These are phyloP conservation scores for Coregonus clupeaformis DNA, from an alignment of 2,113 vertebrate species.

Conservation along the genomic window DNA sequence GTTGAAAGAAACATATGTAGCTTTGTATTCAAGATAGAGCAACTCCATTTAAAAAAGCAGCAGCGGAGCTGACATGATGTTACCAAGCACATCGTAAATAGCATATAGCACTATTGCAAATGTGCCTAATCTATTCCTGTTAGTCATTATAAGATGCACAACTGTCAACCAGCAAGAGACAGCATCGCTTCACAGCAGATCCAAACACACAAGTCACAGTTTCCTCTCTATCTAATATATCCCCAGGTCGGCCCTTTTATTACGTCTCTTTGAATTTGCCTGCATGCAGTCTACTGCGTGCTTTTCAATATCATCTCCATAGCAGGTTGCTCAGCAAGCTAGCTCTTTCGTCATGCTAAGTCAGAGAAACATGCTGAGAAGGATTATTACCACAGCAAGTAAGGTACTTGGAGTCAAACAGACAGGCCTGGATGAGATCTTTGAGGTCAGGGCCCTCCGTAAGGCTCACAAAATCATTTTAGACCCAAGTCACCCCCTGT, in stretches of 20 bases:
- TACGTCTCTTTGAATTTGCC: constrained; percentile 29
- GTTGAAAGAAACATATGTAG: neutral
- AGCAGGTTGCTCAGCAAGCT: constrained; percentile 23
- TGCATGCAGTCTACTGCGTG: neutral
- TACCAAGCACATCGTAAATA: constrained; percentile 2
- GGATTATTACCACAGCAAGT: too few species aligned
- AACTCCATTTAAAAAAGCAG: too few species aligned
- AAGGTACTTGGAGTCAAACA: too few species aligned
- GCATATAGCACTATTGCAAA: constrained; percentile 19
- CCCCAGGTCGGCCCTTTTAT: constrained; percentile 28
- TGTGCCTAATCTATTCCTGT: constrained; percentile 21
- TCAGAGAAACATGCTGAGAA: too few species aligned
- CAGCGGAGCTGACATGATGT: too few species aligned
- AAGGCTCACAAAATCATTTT: too few species aligned
- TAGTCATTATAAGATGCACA: constrained; percentile 21
- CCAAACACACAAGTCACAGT: constrained; percentile 13
- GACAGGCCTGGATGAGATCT: too few species aligned
- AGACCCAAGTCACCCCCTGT: too few species aligned
- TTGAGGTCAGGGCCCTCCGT: too few species aligned
- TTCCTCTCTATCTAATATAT: constrained; percentile 14
- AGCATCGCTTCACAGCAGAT: neutral
- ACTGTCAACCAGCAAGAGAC: constrained; percentile 12
- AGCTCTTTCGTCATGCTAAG: constrained; percentile 21
- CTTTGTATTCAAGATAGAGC: constrained; percentile 3
- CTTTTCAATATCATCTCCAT: constrained; percentile 30